phyloP scores from a whole-genome alignment of 2,797 vertebrate genomes.

The Loriculus beryllinus region DNA sequence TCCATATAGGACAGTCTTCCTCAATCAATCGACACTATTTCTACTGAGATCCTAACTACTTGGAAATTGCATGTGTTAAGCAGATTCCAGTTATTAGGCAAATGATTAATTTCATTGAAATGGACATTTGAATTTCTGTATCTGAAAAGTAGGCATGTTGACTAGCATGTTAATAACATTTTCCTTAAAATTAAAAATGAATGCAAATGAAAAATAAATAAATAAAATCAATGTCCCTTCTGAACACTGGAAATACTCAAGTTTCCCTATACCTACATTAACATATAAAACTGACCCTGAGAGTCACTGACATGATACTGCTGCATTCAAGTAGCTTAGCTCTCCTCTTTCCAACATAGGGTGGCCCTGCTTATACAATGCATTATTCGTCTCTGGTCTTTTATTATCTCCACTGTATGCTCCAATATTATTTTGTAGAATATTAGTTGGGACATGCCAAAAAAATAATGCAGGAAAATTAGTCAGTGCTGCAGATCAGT shows the following conservation, averaged over 20 bases:
- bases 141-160: neutral
- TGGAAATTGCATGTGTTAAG: neutral
- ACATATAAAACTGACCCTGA: neutral
- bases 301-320: neutral
- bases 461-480: neutral
- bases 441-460: neutral
- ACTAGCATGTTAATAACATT: neutral
- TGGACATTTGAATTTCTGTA: neutral
- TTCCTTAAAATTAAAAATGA: neutral
- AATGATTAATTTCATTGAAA: neutral
- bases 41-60: neutral
- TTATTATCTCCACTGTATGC: neutral
- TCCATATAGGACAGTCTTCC: neutral
- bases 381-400: neutral
- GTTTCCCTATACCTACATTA: neutral
- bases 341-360: neutral
- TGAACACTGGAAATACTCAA: neutral
- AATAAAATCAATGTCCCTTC: rapidly evolving
- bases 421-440: neutral
- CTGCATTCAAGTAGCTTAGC: neutral
- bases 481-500: neutral
- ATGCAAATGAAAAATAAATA: neutral
- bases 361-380: neutral
- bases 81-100: neutral
- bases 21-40: neutral